phyloP scores from a whole-genome alignment of 2,888 invertebrate genomes.

The Harpagoxenus sublaevis region DNA sequence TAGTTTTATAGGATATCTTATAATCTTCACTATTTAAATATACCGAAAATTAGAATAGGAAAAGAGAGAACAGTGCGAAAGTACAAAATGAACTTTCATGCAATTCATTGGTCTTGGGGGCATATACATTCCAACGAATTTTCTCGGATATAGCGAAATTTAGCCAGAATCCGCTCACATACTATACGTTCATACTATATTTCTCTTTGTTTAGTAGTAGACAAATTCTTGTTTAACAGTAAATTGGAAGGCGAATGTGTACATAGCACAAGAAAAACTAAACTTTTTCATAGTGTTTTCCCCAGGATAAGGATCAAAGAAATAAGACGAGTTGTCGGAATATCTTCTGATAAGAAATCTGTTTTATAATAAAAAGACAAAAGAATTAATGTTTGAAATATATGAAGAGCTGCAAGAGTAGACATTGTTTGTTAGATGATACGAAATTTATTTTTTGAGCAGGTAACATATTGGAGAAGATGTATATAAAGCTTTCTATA shows the following conservation, averaged over 20 bases:
- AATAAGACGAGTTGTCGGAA: background rate
- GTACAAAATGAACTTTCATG: background rate
- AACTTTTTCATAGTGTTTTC: background rate
- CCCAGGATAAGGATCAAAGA: no score
- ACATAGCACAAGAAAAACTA: background rate
- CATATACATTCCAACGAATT: slow-evolving; percentile 17
- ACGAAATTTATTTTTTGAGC: background rate
- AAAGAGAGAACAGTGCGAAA: slow-evolving; percentile 1
- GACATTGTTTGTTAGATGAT: background rate
- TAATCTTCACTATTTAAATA: background rate
- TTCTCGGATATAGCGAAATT: slow-evolving; percentile 24
- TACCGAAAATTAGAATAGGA: background rate
- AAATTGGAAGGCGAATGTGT: background rate
- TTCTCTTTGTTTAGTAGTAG: slow-evolving; percentile 16
- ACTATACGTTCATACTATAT: background rate
- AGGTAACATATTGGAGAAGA: background rate
- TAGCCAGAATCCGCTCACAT: background rate
- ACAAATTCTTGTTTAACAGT: slow-evolving; percentile 18
- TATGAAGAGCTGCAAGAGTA: background rate
- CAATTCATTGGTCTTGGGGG: slow-evolving; percentile 3
- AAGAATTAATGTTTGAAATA: background rate
- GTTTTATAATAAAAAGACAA: background rate
- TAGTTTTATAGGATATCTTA: background rate
- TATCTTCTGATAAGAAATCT: background rate
- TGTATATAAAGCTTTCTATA: background rate